Conservation (phyloP, 2,797 vertebrate genomes). For the Aratinga solstitialis region DNA sequence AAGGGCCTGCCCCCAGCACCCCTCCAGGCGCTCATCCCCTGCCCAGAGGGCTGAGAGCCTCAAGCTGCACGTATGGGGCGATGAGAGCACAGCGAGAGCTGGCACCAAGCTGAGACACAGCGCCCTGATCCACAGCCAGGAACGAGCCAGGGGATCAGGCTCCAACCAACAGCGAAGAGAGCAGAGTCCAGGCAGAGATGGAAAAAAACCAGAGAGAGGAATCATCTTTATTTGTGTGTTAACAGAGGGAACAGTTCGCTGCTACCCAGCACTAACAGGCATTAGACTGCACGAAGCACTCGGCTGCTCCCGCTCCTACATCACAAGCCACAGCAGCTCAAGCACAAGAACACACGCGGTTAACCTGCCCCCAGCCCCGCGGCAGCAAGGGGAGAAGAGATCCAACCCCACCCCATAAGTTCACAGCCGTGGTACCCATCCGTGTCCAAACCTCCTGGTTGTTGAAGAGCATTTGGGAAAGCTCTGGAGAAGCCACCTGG, state of each 20-base stretch:
- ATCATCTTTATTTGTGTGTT: conserved; percentile 65
- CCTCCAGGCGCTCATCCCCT: fast-evolving
- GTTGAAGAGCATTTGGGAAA: background rate
- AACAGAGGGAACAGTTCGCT: conserved; percentile 37
- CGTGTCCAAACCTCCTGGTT: background rate
- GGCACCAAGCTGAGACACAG: background rate
- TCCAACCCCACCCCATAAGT: background rate
- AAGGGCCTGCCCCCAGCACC: fast-evolving
- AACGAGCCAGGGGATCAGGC: background rate
- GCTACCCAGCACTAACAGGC: conserved; percentile 13
- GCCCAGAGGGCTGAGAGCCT: background rate
- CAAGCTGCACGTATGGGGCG: background rate
- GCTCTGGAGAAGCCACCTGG: background rate
- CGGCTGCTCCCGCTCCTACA: background rate
- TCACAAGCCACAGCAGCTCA: background rate
- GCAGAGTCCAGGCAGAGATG: background rate
- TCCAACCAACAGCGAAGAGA: background rate
- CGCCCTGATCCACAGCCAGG: fast-evolving
- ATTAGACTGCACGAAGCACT: background rate
- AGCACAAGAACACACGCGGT: background rate
- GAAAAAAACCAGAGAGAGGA: conserved; percentile 9
- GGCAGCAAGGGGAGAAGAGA: background rate
- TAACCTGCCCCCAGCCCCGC: background rate
- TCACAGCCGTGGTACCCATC: background rate
- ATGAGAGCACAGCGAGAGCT: background rate